Evolutionary conservation across 2,888 invertebrate species (phyloP), one percentile per base, ranked within the genome.

Genomic region (Hydropsyche betteni): DNA sequence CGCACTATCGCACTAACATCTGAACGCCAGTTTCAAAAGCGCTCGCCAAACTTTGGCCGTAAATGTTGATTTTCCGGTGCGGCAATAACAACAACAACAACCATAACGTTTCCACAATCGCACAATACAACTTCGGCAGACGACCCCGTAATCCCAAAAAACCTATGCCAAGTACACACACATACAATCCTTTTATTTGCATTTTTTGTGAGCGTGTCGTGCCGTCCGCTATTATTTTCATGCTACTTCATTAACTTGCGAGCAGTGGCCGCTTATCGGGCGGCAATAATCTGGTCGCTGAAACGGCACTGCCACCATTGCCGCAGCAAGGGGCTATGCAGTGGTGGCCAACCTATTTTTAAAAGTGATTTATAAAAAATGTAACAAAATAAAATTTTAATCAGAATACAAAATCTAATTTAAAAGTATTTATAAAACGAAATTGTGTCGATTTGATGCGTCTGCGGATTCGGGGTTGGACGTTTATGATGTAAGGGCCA

Each of bases 241-340:
- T 75, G 79, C 78, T 80, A 79, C 80, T 80, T 80, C 80, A 80
- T 80, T 80, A 80, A 80, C 80, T 80, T 75, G 76, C 78, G 78
- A 76, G 73, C 76, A 74, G 76, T 61, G 55, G 44, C 44, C 36
- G 75, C 80, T 80, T 80, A 80, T 80, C 80, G 76, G 75, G 52
- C 24, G 64, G 78, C 76, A 78, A 79, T 78, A 79, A 80, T 80
- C 80, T 79, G 74, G 68, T 55, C 52, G 74, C 55, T n/a, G 51
- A 53, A 34, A 70, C 55, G 52, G 50, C 70, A 8, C 44, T 14
- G 51, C 50, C 14, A 8, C 24, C 51, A 8, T 16, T 24, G 16
- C 24, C 8, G 34, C 16, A 61, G 24, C 24, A 24, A 24, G 33
- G 61, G 61, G 61, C 33, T 61, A 61, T 24, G 7, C 24, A 16